These are phyloP conservation scores for Pocillopora grandis DNA, from an alignment of 92 coral and sea anemone genomes.

Conservation along the genomic window DNA sequence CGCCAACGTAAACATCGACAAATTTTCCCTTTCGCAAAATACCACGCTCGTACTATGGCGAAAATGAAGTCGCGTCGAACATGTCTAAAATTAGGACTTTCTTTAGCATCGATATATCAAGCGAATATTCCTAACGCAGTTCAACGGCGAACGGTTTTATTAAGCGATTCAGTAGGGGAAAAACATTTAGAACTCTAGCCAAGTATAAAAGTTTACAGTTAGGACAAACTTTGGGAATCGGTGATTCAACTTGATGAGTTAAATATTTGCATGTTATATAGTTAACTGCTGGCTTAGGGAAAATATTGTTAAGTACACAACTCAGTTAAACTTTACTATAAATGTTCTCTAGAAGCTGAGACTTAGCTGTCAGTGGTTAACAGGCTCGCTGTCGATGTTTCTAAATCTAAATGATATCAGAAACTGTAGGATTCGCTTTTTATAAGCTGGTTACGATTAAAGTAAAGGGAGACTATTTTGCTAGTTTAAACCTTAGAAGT, in stretches of 20 bases:
- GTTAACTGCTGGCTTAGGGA: constrained; percentile 68
- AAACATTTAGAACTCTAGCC: constrained; percentile 24
- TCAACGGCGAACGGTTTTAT: not conserved
- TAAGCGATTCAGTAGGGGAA: not conserved
- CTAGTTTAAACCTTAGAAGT: not conserved
- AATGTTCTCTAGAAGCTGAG: not conserved
- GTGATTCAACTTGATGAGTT: constrained; percentile 79
- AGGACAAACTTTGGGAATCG: constrained; percentile 53
- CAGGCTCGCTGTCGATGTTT: constrained; percentile 19
- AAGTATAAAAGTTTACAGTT: constrained; percentile 67
- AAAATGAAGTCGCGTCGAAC: not conserved
- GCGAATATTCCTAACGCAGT: not conserved
- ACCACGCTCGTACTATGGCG: not conserved
- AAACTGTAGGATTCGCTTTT: not conserved
- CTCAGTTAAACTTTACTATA: constrained; percentile 21
- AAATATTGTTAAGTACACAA: constrained; percentile 47
- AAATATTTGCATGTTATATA: constrained; percentile 90
- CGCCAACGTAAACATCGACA: constrained; percentile 38
- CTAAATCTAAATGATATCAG: not conserved
- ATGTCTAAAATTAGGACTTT: not conserved
- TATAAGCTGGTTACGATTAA: not conserved
- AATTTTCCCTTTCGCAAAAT: not conserved
- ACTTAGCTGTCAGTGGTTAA: constrained; percentile 5
- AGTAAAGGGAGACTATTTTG: not conserved
- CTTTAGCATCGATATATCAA: not conserved